These are phyloP conservation scores for Fulmarus glacialis DNA, from an alignment of 2,113 vertebrate species.

Conservation along the genomic window DNA sequence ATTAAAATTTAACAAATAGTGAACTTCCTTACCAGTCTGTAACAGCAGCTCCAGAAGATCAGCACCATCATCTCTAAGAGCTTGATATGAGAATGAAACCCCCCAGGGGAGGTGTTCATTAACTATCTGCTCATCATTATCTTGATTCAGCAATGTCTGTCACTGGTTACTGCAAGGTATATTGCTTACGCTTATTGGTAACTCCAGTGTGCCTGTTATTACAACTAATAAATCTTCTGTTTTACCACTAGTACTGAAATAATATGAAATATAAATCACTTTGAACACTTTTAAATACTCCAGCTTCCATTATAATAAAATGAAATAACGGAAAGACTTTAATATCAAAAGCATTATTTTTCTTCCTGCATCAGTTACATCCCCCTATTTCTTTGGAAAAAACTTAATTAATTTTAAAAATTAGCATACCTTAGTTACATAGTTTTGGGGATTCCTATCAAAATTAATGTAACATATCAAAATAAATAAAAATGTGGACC, in stretches of 20 bases:
- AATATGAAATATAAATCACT: not conserved
- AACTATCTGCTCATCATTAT: not conserved
- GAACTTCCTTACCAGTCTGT: not conserved
- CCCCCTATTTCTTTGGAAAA: fast-evolving
- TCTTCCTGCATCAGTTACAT: not conserved
- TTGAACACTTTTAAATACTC: not conserved
- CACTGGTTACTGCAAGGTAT: not conserved
- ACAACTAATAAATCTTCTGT: not conserved
- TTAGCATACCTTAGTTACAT: not conserved
- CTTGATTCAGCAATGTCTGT: not conserved
- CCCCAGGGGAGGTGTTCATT: not conserved
- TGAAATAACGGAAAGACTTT: not conserved
- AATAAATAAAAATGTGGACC: not conserved
- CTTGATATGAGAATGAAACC: not conserved
- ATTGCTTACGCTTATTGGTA: not conserved
- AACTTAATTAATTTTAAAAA: not conserved
- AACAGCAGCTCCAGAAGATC: not conserved
- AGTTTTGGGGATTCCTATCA: not conserved
- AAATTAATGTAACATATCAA: not conserved
- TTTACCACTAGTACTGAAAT: not conserved
- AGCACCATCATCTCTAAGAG: not conserved
- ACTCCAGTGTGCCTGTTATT: not conserved
- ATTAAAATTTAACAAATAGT: not conserved
- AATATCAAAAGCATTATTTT: not conserved
- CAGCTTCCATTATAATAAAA: not conserved